Base-by-base conservation (phyloP, 53 echinoderm and acorn worm species). In the Luidia sarsii region DNA sequence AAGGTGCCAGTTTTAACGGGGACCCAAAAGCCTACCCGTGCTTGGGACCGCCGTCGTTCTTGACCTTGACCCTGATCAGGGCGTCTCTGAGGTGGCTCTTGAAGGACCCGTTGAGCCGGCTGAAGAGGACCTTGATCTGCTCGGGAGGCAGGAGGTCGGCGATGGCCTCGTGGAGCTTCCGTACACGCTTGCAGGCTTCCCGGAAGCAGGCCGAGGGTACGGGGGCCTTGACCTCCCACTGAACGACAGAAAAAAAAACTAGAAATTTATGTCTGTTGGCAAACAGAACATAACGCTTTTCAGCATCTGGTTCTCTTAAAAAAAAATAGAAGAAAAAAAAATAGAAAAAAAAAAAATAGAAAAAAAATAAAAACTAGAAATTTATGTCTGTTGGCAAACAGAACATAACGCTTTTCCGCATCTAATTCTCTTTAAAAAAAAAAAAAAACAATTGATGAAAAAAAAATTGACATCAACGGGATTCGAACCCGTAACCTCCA, bases 211-310 rank as follows among this genome's bases (percentile, higher is more conserved):
- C 67, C 1, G 99, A 99, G 0, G 99, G 99, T 1, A 99, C 99
- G 1, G 99, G 99, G 0, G 99, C 99, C 73, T 99, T 99, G 27
- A 99, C 99, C 69, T 91, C 99, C 99, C 99, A 99, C 99, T 99
- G 75, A 20, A 18, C 33, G 39, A n/a, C 25, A 53, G 33, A 41
- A 6, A 11, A 41, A 41, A 41, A 41, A 6, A 6, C 41, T 11
- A 41, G 11, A 41, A 41, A 41, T n/a, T n/a, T n/a, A n/a, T n/a
- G n/a, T n/a, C n/a, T n/a, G n/a, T n/a, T n/a, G n/a, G n/a, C n/a
- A n/a, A n/a, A n/a, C n/a, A n/a, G n/a, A n/a, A n/a, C n/a, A n/a
- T n/a, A n/a, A n/a, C n/a, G n/a, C n/a, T n/a, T n/a, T n/a, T n/a
- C n/a, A n/a, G n/a, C n/a, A n/a, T n/a, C n/a, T n/a, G n/a, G n/a